These are phyloP conservation scores for Gymnothorax reevesii DNA, from an alignment of 2,797 vertebrate genomes.

Conservation along the genomic window DNA sequence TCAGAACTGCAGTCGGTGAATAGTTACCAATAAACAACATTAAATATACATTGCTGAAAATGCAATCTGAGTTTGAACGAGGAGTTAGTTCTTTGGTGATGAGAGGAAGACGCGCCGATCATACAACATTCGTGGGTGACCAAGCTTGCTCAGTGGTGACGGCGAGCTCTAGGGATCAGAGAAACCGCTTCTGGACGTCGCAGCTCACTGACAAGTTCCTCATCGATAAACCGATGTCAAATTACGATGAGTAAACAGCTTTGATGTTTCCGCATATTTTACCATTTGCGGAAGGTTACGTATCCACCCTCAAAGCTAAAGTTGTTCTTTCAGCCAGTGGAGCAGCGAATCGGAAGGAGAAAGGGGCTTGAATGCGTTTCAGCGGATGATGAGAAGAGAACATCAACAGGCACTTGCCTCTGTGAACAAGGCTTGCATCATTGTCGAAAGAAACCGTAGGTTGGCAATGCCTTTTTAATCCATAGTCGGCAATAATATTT, in stretches of 20 bases:
- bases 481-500: background rate
- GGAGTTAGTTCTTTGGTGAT: background rate
- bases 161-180: background rate
- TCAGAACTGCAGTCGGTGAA: background rate
- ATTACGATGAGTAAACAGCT: background rate
- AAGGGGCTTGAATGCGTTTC: slow-evolving; percentile 39
- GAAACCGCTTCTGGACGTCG: background rate
- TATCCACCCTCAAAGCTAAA: background rate
- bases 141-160: background rate
- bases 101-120: background rate
- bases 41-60: background rate
- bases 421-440: slow-evolving; percentile 41
- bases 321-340: slow-evolving; percentile 11
- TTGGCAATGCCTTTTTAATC: slow-evolving; percentile 7
- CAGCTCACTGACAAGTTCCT: background rate
- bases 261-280: background rate
- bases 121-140: background rate
- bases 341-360: slow-evolving; percentile 33
- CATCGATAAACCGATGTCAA: background rate
- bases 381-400: slow-evolving; percentile 38
- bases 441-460: slow-evolving; percentile 58
- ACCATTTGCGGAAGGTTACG: background rate
- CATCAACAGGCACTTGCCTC: background rate
- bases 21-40: background rate
- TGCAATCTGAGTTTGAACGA: background rate